Evolutionary conservation across 2,113 vertebrate genomes (phyloP), one percentile per base, ranked within the genome.

Genomic region (Neotragus pygmaeus): DNA sequence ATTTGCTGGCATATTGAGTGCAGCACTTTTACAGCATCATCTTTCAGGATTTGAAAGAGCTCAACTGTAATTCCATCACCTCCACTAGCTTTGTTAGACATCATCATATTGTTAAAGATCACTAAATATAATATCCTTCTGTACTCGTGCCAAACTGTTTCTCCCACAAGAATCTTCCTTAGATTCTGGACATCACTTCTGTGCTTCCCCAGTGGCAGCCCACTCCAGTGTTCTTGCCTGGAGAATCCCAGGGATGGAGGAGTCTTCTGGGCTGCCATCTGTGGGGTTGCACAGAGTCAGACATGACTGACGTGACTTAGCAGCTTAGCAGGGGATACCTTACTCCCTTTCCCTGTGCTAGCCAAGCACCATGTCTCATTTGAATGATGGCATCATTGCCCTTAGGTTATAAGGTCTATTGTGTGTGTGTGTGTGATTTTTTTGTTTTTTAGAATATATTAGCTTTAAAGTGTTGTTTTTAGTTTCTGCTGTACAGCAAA

Each of bases 401-500:
- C 70, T 94, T 73, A 91, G 77, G 70, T 88, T 70, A 70, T 91
- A 73, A 94, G 43, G 60, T 92, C 85, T 97, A 23, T 14, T 43
- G 11, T 27, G 36, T 43, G 21, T 25, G 70, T 43, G 36, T 43
- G 21, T 73, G n/a, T 39, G 36, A 6, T 73, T 43, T 73, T 73
- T 73, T 73, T 25, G 2, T 23, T n/a, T n/a, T 70, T 73, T 39
- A 36, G 21, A 75, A 23, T 75, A 7, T 43, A 75, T 75, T 14
- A 39, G 15, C 23, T 75, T 75, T 27, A 75, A 39, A 43, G 6
- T 75, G 12, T 73, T 43, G 70, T 75, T 43, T 39, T 7, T 43
- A 75, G 39, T 43, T 27, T 27, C 39, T 43, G 39, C 70, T 43
- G 23, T 15, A 27, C 36, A 14, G 70, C 23, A 75, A 43, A 43